A percentile compares a stretch with the other conserved stretches of the same genome.
Evolutionary conservation across 2,797 vertebrate genomes (phyloP).

Genomic region (Aselliscus stoliczkanus): DNA sequence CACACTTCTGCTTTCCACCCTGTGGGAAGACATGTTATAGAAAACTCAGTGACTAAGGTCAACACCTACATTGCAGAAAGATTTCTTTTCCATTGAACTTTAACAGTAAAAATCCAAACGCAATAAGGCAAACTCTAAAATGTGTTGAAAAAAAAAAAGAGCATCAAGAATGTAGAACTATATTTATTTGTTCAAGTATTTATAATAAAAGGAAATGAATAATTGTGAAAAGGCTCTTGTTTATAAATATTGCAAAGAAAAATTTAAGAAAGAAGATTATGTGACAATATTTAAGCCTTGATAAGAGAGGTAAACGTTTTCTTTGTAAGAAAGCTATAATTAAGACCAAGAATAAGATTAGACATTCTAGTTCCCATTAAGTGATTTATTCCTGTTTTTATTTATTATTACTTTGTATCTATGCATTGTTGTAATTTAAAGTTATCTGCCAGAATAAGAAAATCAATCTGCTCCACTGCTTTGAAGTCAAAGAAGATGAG

Average conservation of each 20-base stretch:
- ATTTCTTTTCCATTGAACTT: neutral
- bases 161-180: neutral
- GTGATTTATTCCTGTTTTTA: neutral
- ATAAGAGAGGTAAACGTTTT: neutral
- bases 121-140: neutral
- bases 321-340: neutral
- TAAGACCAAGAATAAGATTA: neutral
- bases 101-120: neutral
- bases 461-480: neutral
- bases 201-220: slow-evolving; percentile 7
- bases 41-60: neutral
- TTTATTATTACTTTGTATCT: neutral
- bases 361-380: neutral
- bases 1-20: neutral
- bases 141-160: neutral
- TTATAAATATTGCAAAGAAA: slow-evolving; percentile 13
- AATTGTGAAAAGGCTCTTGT: neutral
- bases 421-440: neutral
- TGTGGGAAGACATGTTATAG: neutral
- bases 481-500: slow-evolving; percentile 9
- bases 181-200: neutral
- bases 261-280: neutral
- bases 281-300: neutral
- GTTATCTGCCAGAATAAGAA: neutral
- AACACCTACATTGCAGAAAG: neutral